A percentile compares a stretch with the other conserved stretches of the same genome.
Conservation (phyloP, 2,797 vertebrate species). For the Diplodus sargus region DNA sequence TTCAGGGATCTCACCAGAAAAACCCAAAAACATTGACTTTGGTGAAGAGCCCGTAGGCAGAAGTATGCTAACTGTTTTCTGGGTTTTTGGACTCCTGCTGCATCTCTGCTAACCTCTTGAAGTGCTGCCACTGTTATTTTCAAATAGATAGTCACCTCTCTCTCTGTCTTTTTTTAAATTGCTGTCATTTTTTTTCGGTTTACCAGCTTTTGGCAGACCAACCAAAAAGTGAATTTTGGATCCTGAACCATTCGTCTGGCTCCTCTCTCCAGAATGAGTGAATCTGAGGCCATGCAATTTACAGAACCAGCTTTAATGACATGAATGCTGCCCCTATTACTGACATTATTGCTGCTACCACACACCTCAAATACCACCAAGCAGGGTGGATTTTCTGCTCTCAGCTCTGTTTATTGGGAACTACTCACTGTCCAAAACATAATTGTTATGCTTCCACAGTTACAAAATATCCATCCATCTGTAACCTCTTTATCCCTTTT, state of each 20-base stretch:
- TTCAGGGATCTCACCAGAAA: no score
- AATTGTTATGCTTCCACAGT: not conserved
- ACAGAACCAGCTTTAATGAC: slow-evolving; percentile 13
- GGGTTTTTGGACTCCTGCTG: no score
- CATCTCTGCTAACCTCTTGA: no score
- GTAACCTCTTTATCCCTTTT: no score
- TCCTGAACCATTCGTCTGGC: not conserved
- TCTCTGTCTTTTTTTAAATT: no score
- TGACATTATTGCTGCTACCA: not conserved
- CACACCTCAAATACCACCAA: slow-evolving; percentile 10
- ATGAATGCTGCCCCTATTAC: slow-evolving; percentile 10
- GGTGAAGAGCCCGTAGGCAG: no score
- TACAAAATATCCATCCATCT: no score
- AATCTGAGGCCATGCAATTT: slow-evolving; percentile 13
- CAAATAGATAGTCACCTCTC: no score
- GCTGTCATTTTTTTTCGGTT: not conserved
- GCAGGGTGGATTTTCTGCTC: not conserved
- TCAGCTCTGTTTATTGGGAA: slow-evolving; percentile 11
- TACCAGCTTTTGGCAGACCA: not conserved
- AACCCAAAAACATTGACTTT: no score
- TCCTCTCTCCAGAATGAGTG: not conserved
- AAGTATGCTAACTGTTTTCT: no score
- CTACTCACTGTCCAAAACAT: slow-evolving; percentile 2
- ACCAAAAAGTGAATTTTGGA: not conserved
- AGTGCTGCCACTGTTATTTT: no score